phyloP scores from a whole-genome alignment of 2,113 vertebrate genomes.

The Cettia cetti region DNA sequence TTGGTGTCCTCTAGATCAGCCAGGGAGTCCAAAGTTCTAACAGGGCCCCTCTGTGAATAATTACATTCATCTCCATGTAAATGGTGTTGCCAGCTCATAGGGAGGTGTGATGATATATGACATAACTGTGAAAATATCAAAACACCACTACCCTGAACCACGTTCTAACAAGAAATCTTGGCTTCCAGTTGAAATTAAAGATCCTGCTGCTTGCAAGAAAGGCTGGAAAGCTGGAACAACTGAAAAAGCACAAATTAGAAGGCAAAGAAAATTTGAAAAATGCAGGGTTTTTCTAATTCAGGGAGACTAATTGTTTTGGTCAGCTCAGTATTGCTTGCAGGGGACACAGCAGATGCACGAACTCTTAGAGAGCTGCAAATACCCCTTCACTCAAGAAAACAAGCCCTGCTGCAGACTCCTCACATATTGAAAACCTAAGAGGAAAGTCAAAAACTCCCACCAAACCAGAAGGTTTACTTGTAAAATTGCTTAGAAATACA shows the following conservation, averaged over 20 bases:
- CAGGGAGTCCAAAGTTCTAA: not conserved
- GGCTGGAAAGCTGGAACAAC: not conserved
- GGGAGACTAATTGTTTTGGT: not conserved
- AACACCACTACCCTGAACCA: not conserved
- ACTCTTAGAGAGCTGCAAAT: not conserved
- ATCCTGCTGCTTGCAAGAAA: not conserved
- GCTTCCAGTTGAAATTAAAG: not conserved
- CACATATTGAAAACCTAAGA: not conserved
- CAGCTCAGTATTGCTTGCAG: not conserved
- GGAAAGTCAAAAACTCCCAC: not conserved
- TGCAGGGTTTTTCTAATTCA: not conserved
- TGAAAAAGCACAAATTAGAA: not conserved
- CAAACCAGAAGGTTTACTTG: not conserved
- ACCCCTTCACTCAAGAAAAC: not conserved
- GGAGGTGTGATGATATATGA: not conserved
- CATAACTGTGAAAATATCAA: slow-evolving; percentile 5
- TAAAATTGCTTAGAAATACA: not conserved
- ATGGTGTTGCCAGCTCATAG: not conserved
- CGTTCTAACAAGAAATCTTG: not conserved
- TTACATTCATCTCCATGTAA: not conserved
- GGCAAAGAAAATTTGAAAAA: not conserved
- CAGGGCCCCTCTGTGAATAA: not conserved
- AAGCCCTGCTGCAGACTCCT: not conserved
- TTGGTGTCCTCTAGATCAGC: not conserved
- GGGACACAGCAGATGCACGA: not conserved